A percentile compares a stretch with the other conserved stretches of the same genome.
Conservation (phyloP, 2,888 invertebrate genomes). For the Gryllus longicercus region DNA sequence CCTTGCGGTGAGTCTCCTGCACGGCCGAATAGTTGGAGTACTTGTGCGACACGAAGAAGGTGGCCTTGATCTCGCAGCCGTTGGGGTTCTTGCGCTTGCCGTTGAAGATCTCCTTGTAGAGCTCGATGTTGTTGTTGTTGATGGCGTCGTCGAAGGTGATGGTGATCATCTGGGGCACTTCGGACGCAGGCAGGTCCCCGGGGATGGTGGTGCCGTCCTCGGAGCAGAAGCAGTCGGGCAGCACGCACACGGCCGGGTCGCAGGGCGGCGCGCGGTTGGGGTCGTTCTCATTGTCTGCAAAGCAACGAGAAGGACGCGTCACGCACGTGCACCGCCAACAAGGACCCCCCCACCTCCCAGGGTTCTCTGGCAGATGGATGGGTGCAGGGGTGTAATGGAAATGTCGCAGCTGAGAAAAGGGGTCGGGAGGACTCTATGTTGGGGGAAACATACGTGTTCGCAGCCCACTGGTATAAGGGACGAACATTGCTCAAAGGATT, state of each 20-base stretch:
- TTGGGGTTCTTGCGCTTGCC: constrained; percentile 87
- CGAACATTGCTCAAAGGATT: no score
- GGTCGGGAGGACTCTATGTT: no score
- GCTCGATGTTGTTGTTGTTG: constrained; percentile 90
- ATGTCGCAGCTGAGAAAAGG: no score
- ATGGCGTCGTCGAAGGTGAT: constrained; percentile 93
- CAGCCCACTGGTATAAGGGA: no score
- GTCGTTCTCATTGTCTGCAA: constrained; percentile 85
- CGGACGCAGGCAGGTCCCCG: constrained; percentile 75
- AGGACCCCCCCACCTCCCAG: no score
- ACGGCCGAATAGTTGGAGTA: constrained; percentile 92
- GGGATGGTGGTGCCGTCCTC: constrained; percentile 86
- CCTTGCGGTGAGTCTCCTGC: constrained; percentile 84
- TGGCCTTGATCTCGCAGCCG: constrained; percentile 88
- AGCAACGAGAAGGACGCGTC: constrained; percentile 11
- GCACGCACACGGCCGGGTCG: constrained; percentile 77
- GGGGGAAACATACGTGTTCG: no score
- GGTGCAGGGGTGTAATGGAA: no score
- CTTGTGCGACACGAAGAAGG: constrained; percentile 89
- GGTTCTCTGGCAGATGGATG: no score
- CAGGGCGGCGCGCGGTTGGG: constrained; percentile 90
- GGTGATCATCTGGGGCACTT: constrained; percentile 91
- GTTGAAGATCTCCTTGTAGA: constrained; percentile 90
- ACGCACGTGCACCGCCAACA: no score
- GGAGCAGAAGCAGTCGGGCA: constrained; percentile 92